phyloP scores from a whole-genome alignment of 2,888 invertebrate genomes.

The Pseudoips prasinana region DNA sequence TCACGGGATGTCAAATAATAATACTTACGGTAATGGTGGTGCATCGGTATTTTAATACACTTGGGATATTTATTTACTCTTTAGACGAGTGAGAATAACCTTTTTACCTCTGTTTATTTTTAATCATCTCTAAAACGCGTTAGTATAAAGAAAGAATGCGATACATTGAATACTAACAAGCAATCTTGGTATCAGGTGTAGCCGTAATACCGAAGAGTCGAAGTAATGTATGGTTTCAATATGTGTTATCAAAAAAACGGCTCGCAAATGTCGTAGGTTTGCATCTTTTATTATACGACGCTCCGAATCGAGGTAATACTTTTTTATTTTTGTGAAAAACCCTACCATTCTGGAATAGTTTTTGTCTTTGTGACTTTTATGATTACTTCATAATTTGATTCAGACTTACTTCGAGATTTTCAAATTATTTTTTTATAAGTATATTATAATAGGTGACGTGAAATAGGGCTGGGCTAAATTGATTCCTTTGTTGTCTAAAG shows the following conservation, averaged over 20 bases:
- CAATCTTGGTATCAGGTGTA: conserved; percentile 56
- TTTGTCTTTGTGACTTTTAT: conserved; percentile 7
- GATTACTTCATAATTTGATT: no score
- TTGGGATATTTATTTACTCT: no score
- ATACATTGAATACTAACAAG: conserved; percentile 55
- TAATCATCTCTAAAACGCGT: conserved; percentile 29
- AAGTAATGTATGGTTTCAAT: conserved; percentile 62
- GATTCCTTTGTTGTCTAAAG: no score
- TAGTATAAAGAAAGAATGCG: conserved; percentile 37
- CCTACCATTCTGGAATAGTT: conserved; percentile 12
- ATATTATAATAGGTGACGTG: no score
- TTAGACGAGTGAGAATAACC: no score
- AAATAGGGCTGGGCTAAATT: no score
- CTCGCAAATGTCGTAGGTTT: conserved; percentile 34
- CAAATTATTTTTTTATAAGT: no score
- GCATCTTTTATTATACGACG: conserved; percentile 40
- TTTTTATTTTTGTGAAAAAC: conserved; percentile 22
- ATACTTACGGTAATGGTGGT: no score
- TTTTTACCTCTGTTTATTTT: conserved; percentile 18
- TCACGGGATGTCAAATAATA: no score
- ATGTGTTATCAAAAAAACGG: conserved; percentile 42
- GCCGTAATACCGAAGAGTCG: conserved; percentile 43
- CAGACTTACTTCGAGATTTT: no score
- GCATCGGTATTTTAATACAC: no score
- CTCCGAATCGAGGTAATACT: conserved; percentile 22